Conservation (phyloP, 2,888 invertebrate genomes). For the Hesperia comma region DNA sequence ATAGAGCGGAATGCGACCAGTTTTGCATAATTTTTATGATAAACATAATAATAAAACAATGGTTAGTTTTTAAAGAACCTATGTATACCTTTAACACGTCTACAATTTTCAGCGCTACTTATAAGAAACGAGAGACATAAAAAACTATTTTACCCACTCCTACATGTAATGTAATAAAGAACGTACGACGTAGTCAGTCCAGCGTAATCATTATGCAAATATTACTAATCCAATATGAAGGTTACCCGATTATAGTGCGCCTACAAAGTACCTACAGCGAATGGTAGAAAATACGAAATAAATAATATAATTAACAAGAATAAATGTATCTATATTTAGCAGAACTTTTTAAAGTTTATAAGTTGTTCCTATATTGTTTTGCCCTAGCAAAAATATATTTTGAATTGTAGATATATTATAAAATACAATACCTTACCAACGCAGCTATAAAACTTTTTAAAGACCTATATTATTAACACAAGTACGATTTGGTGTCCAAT, state of each 20-base stretch:
- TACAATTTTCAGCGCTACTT: slow-evolving; percentile 14
- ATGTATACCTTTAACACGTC: background rate
- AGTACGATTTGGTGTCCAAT: slow-evolving; percentile 6
- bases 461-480: slow-evolving; percentile 2
- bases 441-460: background rate
- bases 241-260: background rate
- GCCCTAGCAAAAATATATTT: background rate
- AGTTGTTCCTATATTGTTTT: background rate
- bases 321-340: background rate
- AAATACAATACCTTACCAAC: background rate
- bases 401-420: slow-evolving; percentile 4
- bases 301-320: background rate
- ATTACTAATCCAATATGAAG: background rate
- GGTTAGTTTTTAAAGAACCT: background rate
- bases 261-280: background rate
- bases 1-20: slow-evolving; percentile 2
- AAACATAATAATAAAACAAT: background rate
- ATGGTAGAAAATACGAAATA: background rate
- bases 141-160: slow-evolving; percentile 24
- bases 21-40: background rate
- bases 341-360: slow-evolving; percentile 1
- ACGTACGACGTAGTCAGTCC: slow-evolving; percentile 40
- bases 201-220: slow-evolving; percentile 23
- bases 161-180: slow-evolving; percentile 8
- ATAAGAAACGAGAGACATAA: slow-evolving; percentile 16